Evolutionary conservation across 2,888 invertebrate genomes (phyloP).

Genomic region (Leistus spinibarbis): DNA sequence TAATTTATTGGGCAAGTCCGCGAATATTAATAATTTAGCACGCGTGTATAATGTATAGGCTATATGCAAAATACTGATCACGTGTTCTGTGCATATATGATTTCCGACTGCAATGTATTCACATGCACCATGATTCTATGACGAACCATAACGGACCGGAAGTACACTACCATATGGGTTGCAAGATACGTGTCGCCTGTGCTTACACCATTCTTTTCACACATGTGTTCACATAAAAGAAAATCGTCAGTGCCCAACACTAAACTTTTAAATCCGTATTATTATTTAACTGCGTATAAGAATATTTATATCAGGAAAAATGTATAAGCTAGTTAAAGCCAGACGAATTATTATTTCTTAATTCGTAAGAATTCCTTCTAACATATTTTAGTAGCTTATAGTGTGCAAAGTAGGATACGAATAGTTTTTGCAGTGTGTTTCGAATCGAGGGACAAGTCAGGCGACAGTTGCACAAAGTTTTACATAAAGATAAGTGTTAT

Average conservation of each 20-base stretch:
- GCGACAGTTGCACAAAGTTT: conserved; percentile 7
- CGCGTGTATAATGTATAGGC: conserved; percentile 19
- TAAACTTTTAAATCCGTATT: no score
- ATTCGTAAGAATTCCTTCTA: no score
- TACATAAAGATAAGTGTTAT: conserved; percentile 13
- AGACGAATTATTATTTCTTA: no score
- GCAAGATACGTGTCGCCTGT: background rate
- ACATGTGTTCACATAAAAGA: background rate
- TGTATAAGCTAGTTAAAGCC: no score
- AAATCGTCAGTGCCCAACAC: no score
- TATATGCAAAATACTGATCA: conserved; percentile 4
- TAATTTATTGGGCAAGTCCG: conserved; percentile 8
- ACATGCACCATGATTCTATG: background rate
- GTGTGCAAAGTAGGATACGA: no score
- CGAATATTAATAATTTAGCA: conserved; percentile 30
- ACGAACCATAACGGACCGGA: background rate
- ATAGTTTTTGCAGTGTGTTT: background rate
- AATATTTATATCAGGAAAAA: no score
- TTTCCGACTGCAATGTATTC: background rate
- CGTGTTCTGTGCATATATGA: background rate
- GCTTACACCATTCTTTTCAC: background rate
- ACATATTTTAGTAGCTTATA: no score
- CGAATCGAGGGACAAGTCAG: background rate
- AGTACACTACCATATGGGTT: background rate
- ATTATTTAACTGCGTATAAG: no score